Conservation (phyloP, 2,888 invertebrate species). For the Sinotaia quadrata region DNA sequence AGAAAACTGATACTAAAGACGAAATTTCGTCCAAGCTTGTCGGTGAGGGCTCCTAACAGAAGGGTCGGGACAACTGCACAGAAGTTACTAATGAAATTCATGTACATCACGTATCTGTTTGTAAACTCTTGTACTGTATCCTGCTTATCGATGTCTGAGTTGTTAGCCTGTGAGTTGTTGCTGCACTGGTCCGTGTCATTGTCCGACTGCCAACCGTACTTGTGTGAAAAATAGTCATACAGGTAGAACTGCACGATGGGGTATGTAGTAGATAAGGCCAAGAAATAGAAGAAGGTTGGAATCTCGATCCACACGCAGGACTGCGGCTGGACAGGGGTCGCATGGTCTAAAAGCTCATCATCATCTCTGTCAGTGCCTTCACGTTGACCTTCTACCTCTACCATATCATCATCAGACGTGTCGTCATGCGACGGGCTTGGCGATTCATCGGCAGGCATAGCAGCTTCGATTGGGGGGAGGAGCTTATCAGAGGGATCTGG, state of each 20-base stretch:
- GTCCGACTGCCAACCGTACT: background rate
- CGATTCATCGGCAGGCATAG: too few relatives aligned
- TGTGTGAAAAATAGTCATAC: slow-evolving; percentile 8
- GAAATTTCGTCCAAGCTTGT: slow-evolving; percentile 18
- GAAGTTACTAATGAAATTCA: slow-evolving; percentile 9
- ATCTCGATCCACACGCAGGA: slow-evolving; percentile 6
- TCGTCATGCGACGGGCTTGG: too few relatives aligned
- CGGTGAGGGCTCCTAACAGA: slow-evolving; percentile 8
- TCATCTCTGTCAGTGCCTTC: too few relatives aligned
- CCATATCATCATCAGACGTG: too few relatives aligned
- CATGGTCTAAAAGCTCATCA: too few relatives aligned
- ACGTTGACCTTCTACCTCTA: too few relatives aligned
- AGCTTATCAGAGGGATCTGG: too few relatives aligned
- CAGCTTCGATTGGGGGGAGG: too few relatives aligned
- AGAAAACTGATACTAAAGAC: slow-evolving; percentile 1
- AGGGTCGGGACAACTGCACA: slow-evolving; percentile 11
- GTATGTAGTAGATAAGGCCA: background rate
- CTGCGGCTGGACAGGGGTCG: too few relatives aligned
- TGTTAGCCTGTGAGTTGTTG: background rate
- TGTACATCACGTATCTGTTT: slow-evolving; percentile 19
- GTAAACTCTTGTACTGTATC: slow-evolving; percentile 6
- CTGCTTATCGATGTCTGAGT: background rate
- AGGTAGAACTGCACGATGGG: slow-evolving; percentile 25
- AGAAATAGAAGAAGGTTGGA: slow-evolving; percentile 9
- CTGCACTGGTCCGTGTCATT: background rate